Conservation (phyloP, 2,888 invertebrate species). For the Biston stratarius region DNA sequence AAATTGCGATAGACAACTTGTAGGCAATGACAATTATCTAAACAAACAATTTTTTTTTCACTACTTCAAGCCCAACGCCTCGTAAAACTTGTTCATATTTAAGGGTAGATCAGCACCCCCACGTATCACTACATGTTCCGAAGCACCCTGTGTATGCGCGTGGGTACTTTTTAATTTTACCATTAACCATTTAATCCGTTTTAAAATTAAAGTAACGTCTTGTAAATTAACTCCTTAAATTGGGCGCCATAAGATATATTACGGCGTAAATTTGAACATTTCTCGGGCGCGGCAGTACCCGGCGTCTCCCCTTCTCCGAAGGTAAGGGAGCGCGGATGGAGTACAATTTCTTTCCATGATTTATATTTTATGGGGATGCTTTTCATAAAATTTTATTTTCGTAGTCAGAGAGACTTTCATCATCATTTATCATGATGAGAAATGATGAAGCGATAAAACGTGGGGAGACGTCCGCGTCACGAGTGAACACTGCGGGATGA, state of each 20-base stretch:
- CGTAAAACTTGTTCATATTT: too few relatives aligned
- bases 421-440: slow-evolving; percentile 34
- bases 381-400: slow-evolving; percentile 39
- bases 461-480: slow-evolving; percentile 10
- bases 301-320: slow-evolving; percentile 15
- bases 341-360: slow-evolving; percentile 36
- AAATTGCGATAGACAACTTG: too few relatives aligned
- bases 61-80: too few relatives aligned
- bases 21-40: too few relatives aligned
- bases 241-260: slow-evolving; percentile 22
- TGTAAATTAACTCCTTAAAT: slow-evolving; percentile 21
- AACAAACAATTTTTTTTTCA: too few relatives aligned
- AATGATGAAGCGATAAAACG: slow-evolving; percentile 29
- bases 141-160: too few relatives aligned
- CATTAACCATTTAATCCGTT: neutral
- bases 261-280: slow-evolving; percentile 20
- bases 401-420: slow-evolving; percentile 28
- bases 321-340: slow-evolving; percentile 22
- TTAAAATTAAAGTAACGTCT: slow-evolving; percentile 15
- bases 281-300: neutral
- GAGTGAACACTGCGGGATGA: neutral
- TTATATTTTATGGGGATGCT: slow-evolving; percentile 36
- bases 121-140: too few relatives aligned
- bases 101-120: too few relatives aligned
- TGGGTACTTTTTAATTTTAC: neutral